Evolutionary conservation across 2,113 vertebrate species (phyloP).

Genomic region (Pluvianellus socialis): DNA sequence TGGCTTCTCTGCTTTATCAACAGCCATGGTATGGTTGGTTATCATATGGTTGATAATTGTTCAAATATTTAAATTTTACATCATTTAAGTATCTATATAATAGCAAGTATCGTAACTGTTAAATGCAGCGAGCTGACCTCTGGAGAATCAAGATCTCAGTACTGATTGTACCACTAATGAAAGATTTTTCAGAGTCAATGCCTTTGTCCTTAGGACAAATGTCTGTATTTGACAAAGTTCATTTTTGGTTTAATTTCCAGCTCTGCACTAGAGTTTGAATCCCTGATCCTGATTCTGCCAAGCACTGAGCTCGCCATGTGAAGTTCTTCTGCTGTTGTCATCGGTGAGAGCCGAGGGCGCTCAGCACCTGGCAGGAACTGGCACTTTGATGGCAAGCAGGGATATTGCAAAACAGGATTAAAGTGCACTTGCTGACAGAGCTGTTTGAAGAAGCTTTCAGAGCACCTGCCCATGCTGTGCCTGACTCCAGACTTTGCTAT

Average conservation of each 20-base stretch:
- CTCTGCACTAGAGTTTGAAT: neutral
- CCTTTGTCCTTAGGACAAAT: neutral
- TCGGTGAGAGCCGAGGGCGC: neutral
- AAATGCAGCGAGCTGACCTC: neutral
- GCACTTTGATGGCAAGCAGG: slow-evolving; percentile 35
- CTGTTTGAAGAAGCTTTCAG: slow-evolving; percentile 51
- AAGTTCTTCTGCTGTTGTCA: slow-evolving; percentile 33
- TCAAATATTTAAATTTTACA: neutral
- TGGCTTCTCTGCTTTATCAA: neutral
- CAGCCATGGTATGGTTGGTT: neutral
- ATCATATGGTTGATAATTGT: neutral
- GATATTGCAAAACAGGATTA: slow-evolving; percentile 48
- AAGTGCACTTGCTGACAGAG: slow-evolving; percentile 46
- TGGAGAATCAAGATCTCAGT: neutral
- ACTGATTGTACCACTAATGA: neutral
- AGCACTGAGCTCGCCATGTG: neutral
- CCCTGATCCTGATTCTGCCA: slow-evolving; percentile 6
- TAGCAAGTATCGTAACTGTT: neutral
- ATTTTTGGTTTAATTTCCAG: neutral
- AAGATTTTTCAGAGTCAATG: neutral
- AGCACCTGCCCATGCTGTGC: slow-evolving; percentile 42
- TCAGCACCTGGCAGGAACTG: slow-evolving; percentile 46
- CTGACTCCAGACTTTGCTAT: slow-evolving; percentile 20
- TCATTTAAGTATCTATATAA: neutral
- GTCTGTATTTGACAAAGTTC: neutral